Conservation (phyloP, 2,113 vertebrate species). For the Petaurus breviceps region DNA sequence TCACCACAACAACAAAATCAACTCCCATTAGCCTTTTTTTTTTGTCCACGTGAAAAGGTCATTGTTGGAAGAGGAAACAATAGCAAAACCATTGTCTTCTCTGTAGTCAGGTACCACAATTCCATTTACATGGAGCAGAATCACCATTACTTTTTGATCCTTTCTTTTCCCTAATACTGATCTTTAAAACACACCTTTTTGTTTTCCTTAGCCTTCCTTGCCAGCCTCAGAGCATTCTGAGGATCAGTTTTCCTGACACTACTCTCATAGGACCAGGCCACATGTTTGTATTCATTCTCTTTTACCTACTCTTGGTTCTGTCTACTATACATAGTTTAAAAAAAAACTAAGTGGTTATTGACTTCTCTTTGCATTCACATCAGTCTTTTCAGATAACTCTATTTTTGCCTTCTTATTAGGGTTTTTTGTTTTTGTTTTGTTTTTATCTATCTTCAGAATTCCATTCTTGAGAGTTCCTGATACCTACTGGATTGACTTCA, state of each 20-base stretch:
- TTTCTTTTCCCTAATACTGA: neutral
- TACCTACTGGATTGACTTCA: neutral
- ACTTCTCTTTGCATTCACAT: neutral
- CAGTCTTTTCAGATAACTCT: neutral
- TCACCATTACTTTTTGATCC: neutral
- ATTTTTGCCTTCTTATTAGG: neutral
- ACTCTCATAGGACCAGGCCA: neutral
- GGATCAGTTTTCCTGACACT: neutral
- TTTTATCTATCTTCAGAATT: neutral
- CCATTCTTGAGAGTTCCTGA: neutral
- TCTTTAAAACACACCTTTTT: neutral
- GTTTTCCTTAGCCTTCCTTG: neutral
- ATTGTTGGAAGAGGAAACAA: neutral
- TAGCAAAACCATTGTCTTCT: neutral
- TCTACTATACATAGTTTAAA: neutral
- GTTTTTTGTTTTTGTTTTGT: neutral
- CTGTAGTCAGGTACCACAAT: neutral
- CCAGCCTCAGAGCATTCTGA: neutral
- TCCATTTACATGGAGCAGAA: neutral
- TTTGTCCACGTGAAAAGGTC: neutral
- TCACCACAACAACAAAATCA: neutral
- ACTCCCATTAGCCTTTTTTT: no score
- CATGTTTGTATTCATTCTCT: neutral
- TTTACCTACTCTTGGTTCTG: neutral
- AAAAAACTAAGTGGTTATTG: neutral